Base-by-base conservation (phyloP, 2,797 vertebrate genomes). In the Etheostoma perlongum region DNA sequence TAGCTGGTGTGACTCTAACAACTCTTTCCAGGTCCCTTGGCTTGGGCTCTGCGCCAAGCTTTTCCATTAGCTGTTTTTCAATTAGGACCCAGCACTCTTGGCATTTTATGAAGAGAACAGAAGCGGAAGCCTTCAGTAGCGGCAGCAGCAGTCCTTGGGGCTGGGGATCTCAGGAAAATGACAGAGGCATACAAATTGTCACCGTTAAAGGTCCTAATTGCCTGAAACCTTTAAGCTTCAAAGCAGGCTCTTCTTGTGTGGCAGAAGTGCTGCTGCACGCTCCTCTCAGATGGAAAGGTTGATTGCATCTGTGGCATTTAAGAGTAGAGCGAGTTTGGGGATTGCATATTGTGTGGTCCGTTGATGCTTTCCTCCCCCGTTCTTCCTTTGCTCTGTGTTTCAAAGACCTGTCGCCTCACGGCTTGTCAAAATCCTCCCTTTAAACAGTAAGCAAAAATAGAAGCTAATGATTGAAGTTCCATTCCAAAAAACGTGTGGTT, bases 291-390 rank as follows among this genome's bases (percentile, higher is more conserved):
- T 82, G 87, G 90, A 90, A 91, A 92, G 87, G 79, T 87, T 79
- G 88, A 93, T 91, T 75, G 83, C 87, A 84, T 88, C 75, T 72
- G 84, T 81, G 88, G 85, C 90, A 91, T 95, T 93, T 91, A 90
- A 85, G 87, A 90, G 87, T n/a, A 83, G 71, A 69, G 76, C 74
- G 74, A 76, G 88, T 76, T 74, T 68, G 70, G 79, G 82, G 76
- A 66, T 77, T 63, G 70, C 92, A 90, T 86, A 73, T 92, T 94
- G 93, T 95, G 94, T 94, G 93, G 94, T 95, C 92, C 69, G 13
- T 58, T 52, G 68, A 74, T 75, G 78, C 59, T 16, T 7, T 36
- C 58, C 79, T 16, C 68, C 82, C 54, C 21, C 21, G 1, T 40
- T 46, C 68, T 27, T 51, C 14, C 30, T 79, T 84, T 58, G 59